phyloP scores from a whole-genome alignment of 2,113 vertebrate genomes.

The Leptobrachium ailaonicum region DNA sequence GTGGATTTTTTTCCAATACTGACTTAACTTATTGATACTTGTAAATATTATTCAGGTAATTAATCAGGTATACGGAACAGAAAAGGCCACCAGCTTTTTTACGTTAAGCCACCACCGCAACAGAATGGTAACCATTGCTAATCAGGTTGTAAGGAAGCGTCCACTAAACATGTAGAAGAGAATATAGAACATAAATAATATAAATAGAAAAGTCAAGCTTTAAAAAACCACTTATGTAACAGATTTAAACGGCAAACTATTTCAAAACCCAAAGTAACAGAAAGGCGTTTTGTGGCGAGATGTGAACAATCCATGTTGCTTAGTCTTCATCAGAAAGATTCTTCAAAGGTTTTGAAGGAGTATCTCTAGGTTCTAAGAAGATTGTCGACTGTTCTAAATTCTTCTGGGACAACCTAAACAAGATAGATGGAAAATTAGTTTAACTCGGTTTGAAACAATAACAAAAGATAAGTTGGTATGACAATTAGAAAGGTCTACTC shows the following conservation, averaged over 20 bases:
- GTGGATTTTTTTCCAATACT: no score
- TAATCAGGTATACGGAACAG: no score
- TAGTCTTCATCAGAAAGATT: neutral
- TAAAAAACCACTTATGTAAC: neutral
- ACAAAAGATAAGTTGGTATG: no score
- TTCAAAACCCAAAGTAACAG: neutral
- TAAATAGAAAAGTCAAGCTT: neutral
- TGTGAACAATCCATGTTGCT: neutral
- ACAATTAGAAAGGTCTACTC: no score
- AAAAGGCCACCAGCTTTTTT: no score
- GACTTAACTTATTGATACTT: no score
- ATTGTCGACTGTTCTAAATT: neutral
- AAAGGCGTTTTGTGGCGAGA: neutral
- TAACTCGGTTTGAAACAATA: no score
- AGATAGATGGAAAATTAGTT: neutral
- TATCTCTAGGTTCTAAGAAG: neutral
- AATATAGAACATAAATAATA: neutral
- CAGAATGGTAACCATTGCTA: no score
- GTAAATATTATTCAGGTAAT: no score
- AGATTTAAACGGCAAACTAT: neutral
- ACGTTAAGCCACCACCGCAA: no score
- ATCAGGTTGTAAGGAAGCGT: no score
- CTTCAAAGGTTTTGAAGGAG: neutral
- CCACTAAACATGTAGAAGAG: no score
- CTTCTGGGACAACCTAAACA: neutral